phyloP scores from a whole-genome alignment of 2,888 invertebrate genomes.

The Callyntrura guangdongensis region DNA sequence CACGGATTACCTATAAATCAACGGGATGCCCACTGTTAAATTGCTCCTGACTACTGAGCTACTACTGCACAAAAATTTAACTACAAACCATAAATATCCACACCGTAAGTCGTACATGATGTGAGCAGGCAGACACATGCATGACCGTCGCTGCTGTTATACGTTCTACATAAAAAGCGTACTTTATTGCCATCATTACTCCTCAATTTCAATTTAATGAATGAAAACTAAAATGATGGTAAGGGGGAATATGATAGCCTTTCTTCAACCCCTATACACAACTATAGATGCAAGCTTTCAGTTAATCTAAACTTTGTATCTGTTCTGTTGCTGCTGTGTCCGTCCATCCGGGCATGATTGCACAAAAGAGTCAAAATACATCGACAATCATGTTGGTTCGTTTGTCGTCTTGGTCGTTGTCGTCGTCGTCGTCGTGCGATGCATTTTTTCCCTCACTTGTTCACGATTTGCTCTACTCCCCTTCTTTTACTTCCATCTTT shows the following conservation, averaged over 20 bases:
- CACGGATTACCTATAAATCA: constrained; percentile 55
- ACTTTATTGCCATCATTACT: constrained; percentile 47
- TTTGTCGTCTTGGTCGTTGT: too few species aligned
- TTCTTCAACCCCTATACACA: background rate
- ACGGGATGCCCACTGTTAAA: constrained; percentile 43
- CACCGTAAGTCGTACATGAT: constrained; percentile 1
- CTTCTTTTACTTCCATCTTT: constrained; percentile 36
- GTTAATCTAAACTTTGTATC: background rate
- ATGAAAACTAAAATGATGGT: constrained; percentile 25
- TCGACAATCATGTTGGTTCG: background rate
- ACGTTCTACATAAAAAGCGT: constrained; percentile 13
- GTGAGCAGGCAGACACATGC: background rate
- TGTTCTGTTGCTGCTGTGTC: background rate
- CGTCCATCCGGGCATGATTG: constrained; percentile 54
- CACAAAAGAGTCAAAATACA: constrained; percentile 52
- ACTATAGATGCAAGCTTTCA: background rate
- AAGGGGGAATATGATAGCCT: background rate
- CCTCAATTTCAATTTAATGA: constrained; percentile 39
- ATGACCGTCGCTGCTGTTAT: constrained; percentile 8
- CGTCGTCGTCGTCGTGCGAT: constrained; percentile 29
- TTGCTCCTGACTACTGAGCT: constrained; percentile 24
- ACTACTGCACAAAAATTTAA: constrained; percentile 21
- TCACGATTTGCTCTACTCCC: constrained; percentile 60
- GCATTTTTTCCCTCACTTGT: constrained; percentile 29
- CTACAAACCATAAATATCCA: background rate